Evolutionary conservation across 2,797 vertebrate species (phyloP), one percentile per base, ranked within the genome.

Genomic region (Muraenolepis orangiensis): DNA sequence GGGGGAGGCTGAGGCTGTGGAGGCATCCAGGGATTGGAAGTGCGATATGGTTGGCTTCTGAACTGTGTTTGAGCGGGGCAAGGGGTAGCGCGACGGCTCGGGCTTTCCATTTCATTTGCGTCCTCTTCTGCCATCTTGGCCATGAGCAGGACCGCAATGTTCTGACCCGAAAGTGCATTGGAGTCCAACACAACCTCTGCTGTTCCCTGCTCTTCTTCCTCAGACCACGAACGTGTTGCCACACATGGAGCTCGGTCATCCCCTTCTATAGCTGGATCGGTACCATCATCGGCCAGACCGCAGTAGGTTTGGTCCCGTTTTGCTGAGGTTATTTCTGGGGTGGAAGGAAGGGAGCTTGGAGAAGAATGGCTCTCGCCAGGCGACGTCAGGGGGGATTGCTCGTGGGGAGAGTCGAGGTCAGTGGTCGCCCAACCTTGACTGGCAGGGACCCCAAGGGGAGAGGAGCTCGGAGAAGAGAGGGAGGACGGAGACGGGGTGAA

Each of bases 61-160:
- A 29, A 82, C 36, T 87, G 85, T 1, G 83, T 64, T 14, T 79
- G 82, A 0, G 79, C 84, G 11, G 82, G 87, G 31, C 82, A 89
- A n/a, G 87, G 81, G 6, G 87, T 75, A 29, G 85, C 72, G 1
- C 18, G 23, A 69, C 69, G 23, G 73, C 67, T 42, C 36, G 74
- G 76, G 57, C 74, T 74, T n/a, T 28, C 40, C 69, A 16, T 28
- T 4, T 85, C 86, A 13, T 72, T 68, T 1, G 51, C 82, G 73
- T 88, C 85, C 29, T 90, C 89, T 51, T 87, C 85, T 12, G 72
- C 82, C 72, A 89, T 78, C 77, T 84, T 88, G 51, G 88, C 85
- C n/a, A 88, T 89, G 66, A 89, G 68, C 38, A 88, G 74, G 0
- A 84, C 87, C 30, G 87, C 86, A 46, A 88, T 89, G 42, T 89